Conservation (phyloP, 2,888 invertebrate genomes). For the Micropterix aruncella region DNA sequence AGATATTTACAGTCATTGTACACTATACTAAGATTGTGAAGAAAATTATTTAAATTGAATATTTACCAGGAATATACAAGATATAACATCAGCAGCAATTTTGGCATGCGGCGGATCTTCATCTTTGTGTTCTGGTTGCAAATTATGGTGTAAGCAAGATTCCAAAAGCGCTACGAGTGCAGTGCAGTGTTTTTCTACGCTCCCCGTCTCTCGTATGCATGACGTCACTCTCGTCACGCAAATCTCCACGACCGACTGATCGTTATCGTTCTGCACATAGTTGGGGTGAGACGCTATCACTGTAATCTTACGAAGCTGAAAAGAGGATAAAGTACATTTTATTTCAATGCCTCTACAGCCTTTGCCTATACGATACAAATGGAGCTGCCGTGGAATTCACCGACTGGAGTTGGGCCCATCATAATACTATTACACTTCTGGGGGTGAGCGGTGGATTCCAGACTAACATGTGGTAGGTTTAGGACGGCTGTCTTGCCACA, state of each 20-base stretch:
- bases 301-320: constrained; percentile 55
- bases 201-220: constrained; percentile 79
- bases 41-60: constrained; percentile 1
- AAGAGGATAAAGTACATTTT: constrained; percentile 13
- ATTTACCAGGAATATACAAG: constrained; percentile 83
- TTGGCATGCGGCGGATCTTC: constrained; percentile 94
- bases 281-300: constrained; percentile 72
- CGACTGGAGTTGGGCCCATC: no score
- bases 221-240: constrained; percentile 84
- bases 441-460: no score
- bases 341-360: no score
- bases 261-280: constrained; percentile 77
- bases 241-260: constrained; percentile 91
- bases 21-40: not conserved
- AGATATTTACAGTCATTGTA: constrained; percentile 4
- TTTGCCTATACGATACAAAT: no score
- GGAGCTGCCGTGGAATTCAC: no score
- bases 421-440: no score
- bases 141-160: constrained; percentile 78
- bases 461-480: no score
- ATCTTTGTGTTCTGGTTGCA: constrained; percentile 61
- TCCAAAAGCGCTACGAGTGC: constrained; percentile 74
- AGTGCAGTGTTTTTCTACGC: constrained; percentile 74
- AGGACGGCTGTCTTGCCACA: no score
- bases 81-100: constrained; percentile 89